These are phyloP conservation scores for Lordiphosa clarofinis DNA, from an alignment of 1,140 invertebrate species.

Conservation along the genomic window DNA sequence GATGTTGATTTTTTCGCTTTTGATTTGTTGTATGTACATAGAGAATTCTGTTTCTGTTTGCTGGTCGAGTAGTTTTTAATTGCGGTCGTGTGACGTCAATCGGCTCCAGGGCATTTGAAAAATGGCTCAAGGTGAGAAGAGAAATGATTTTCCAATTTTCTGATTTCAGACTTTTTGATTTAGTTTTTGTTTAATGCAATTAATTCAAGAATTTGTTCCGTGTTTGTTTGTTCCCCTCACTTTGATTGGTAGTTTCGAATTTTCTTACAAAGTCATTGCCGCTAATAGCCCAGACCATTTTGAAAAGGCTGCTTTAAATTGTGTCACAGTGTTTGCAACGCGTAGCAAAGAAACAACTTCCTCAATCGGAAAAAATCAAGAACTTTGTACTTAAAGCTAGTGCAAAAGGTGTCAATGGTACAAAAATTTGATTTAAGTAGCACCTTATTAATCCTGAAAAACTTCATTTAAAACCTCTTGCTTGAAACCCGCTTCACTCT, in stretches of 20 bases:
- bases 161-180: conserved; percentile 42
- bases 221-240: conserved; percentile 27
- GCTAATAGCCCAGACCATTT: conserved; percentile 32
- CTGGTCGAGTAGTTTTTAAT: conserved; percentile 73
- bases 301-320: no score
- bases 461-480: no score
- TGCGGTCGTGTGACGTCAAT: conserved; percentile 64
- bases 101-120: conserved; percentile 33
- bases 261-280: conserved; percentile 60
- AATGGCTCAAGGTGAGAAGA: conserved; percentile 35
- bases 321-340: conserved; percentile 12
- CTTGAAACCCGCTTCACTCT: no score
- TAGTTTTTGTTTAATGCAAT: conserved; percentile 74
- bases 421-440: no score
- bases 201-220: conserved; percentile 57
- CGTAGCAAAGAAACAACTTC: neutral
- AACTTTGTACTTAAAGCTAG: no score
- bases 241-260: conserved; percentile 5
- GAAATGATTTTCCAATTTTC: conserved; percentile 64
- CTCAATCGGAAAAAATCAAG: no score
- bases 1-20: conserved; percentile 23
- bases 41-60: conserved; percentile 27
- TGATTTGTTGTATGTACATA: conserved; percentile 51
- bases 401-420: no score
- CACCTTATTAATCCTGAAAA: no score